These are phyloP conservation scores for Bryconaethiops microstoma DNA, from an alignment of 2,797 vertebrate species.

Conservation along the genomic window DNA sequence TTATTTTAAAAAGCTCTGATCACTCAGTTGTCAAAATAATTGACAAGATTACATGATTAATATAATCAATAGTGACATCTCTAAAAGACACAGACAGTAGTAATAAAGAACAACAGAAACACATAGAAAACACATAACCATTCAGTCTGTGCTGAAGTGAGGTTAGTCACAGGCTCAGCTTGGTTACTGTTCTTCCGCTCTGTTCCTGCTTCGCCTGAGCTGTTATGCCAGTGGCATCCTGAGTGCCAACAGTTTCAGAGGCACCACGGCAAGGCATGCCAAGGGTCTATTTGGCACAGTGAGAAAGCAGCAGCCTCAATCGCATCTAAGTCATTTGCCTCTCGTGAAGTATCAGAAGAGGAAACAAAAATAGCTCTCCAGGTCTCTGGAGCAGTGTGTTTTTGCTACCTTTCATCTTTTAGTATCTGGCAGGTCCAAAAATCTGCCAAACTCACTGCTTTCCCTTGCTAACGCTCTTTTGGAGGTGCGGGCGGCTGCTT, in stretches of 20 bases:
- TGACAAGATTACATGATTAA: not conserved
- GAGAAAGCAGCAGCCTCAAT: slow-evolving; percentile 66
- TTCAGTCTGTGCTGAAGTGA: slow-evolving; percentile 21
- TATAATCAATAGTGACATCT: not conserved
- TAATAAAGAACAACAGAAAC: not conserved
- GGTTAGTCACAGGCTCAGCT: slow-evolving; percentile 14
- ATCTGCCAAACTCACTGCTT: slow-evolving; percentile 22
- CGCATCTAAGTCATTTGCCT: slow-evolving; percentile 60
- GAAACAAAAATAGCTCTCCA: slow-evolving; percentile 24
- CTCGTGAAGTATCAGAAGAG: slow-evolving; percentile 51
- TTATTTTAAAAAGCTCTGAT: not conserved
- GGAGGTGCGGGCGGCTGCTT: slow-evolving; percentile 61
- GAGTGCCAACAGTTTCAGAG: slow-evolving; percentile 72
- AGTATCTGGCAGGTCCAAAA: slow-evolving; percentile 29
- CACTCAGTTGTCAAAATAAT: not conserved
- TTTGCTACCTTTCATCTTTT: slow-evolving; percentile 1
- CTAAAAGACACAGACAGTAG: not conserved
- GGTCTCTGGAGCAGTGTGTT: slow-evolving; percentile 3
- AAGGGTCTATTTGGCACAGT: slow-evolving; percentile 71
- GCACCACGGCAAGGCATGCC: slow-evolving; percentile 64
- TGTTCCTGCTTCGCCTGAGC: slow-evolving; percentile 23
- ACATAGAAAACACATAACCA: not conserved
- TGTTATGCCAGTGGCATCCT: slow-evolving; percentile 64
- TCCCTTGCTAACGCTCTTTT: slow-evolving; percentile 21
- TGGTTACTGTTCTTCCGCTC: slow-evolving; percentile 28